Percentiles rank a stretch among this genome's conserved stretches.
phyloP scores from a whole-genome alignment of 1,140 invertebrate genomes.

The Drosophila pallidifrons region DNA sequence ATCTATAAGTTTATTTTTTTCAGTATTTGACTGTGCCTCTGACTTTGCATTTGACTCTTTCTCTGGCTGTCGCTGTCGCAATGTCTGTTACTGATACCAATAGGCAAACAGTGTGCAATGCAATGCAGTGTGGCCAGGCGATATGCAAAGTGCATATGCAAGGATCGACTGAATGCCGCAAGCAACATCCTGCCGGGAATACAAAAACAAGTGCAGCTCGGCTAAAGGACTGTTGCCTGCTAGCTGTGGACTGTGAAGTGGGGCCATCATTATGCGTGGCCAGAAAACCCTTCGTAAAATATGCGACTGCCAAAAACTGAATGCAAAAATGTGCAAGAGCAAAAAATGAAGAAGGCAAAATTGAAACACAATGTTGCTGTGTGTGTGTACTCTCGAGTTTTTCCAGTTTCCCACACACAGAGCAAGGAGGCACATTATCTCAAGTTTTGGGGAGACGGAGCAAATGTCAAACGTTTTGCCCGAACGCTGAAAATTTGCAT shows the following conservation, averaged over 20 bases:
- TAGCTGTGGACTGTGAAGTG: neutral
- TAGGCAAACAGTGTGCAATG: slow-evolving; percentile 34
- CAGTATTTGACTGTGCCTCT: too few relatives aligned
- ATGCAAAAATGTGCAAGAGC: slow-evolving; percentile 27
- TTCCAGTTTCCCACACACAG: neutral
- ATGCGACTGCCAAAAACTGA: slow-evolving; percentile 47
- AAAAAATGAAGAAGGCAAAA: slow-evolving; percentile 15
- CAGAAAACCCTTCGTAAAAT: slow-evolving; percentile 48
- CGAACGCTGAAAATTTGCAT: slow-evolving; percentile 68
- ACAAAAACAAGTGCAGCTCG: slow-evolving; percentile 43
- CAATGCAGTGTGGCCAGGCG: slow-evolving; percentile 54
- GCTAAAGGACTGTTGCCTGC: neutral
- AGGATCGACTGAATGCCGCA: slow-evolving; percentile 9
- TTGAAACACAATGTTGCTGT: neutral
- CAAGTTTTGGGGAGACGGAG: slow-evolving; percentile 44
- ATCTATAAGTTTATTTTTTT: too few relatives aligned
- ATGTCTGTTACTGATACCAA: slow-evolving; percentile 18
- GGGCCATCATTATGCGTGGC: slow-evolving; percentile 73
- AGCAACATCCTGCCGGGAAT: neutral
- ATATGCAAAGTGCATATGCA: slow-evolving; percentile 66
- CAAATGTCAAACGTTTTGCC: slow-evolving; percentile 82
- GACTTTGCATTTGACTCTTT: neutral
- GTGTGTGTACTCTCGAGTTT: slow-evolving; percentile 1
- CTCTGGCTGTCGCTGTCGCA: neutral
- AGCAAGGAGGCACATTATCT: slow-evolving; percentile 73